phyloP scores from a whole-genome alignment of 2,113 vertebrate species.

The Catharus fuscescens region DNA sequence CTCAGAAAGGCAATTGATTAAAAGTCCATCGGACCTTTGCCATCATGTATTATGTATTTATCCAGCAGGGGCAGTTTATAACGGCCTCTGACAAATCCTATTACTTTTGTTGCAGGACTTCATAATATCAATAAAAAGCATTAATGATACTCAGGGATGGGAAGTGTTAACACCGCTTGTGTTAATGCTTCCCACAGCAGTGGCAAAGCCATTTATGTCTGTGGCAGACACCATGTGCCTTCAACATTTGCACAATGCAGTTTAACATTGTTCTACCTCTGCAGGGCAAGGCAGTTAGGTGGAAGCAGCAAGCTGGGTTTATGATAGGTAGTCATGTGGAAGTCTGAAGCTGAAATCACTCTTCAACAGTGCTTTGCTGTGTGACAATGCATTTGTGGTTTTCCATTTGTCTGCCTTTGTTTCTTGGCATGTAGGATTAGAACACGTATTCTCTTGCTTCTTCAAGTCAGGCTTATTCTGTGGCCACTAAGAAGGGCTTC shows the following conservation, averaged over 20 bases:
- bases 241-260: not conserved
- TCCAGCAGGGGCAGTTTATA: conserved; percentile 63
- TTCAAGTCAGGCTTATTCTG: not conserved
- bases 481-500: not conserved
- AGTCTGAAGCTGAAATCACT: not conserved
- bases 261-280: not conserved
- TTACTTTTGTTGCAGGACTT: conserved; percentile 62
- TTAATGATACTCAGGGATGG: conserved; percentile 12
- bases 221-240: not conserved
- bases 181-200: conserved; percentile 11
- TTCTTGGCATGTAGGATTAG: not conserved
- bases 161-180: not conserved
- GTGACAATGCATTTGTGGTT: not conserved
- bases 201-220: not conserved
- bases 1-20: conserved; percentile 72
- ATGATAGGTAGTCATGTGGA: not conserved
- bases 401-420: not conserved
- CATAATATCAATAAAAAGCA: conserved; percentile 42
- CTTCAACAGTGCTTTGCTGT: not conserved
- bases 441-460: not conserved
- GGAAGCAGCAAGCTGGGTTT: not conserved
- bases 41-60: conserved; percentile 73
- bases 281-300: not conserved
- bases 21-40: conserved; percentile 65
- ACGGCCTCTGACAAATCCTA: conserved; percentile 63